Conservation (phyloP, 2,113 vertebrate species). For the Sorex araneus region DNA sequence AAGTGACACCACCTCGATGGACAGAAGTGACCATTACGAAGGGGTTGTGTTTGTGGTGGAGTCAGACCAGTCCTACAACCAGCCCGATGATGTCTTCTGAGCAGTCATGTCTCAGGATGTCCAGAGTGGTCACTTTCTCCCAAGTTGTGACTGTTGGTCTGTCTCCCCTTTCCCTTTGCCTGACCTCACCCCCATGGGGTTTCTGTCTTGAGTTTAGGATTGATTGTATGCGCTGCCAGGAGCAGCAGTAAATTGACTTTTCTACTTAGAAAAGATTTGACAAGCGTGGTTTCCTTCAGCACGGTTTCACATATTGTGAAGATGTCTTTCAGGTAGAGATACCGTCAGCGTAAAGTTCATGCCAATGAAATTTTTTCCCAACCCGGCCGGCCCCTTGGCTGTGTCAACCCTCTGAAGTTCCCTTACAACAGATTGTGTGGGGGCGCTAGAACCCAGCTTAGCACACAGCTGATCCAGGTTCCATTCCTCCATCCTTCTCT, state of each 20-base stretch:
- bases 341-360: background rate
- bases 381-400: background rate
- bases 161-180: background rate
- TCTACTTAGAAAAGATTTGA: background rate
- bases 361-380: slow-evolving; percentile 42
- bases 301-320: background rate
- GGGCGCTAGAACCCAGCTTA: too few relatives aligned
- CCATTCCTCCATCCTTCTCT: too few relatives aligned
- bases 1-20: background rate
- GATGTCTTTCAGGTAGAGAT: background rate
- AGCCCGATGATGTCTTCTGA: slow-evolving; percentile 64
- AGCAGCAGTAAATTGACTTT: background rate
- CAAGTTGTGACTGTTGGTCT: background rate
- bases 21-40: background rate
- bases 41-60: slow-evolving; percentile 60
- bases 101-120: background rate
- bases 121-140: background rate
- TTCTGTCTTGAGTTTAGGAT: background rate
- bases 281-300: background rate
- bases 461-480: too few relatives aligned
- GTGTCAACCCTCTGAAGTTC: too few relatives aligned
- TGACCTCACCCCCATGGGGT: background rate
- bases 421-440: too few relatives aligned
- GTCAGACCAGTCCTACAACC: slow-evolving; percentile 83
- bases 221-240: background rate